Evolutionary conservation across 1,140 invertebrate genomes (phyloP).

Genomic region (Latrodectus geometricus): DNA sequence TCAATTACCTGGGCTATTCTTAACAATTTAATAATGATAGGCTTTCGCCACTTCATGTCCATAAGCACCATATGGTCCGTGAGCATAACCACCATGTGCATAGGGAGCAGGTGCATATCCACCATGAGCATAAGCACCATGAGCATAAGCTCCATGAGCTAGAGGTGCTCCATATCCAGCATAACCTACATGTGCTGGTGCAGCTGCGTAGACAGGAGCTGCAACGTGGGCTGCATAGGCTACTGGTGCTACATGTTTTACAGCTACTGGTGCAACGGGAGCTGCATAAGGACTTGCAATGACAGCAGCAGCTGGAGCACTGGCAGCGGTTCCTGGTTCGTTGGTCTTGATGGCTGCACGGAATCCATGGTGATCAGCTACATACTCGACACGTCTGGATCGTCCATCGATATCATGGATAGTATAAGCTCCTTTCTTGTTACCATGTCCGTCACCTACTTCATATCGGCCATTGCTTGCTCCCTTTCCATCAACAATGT

Average conservation of each 20-base stretch:
- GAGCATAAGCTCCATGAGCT: slow-evolving; percentile 7
- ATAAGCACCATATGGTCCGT: slow-evolving; percentile 43
- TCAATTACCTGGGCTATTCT: neutral
- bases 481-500: neutral
- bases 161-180: neutral
- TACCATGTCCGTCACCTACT: slow-evolving; percentile 63
- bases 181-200: slow-evolving; percentile 39
- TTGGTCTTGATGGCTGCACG: slow-evolving; percentile 57
- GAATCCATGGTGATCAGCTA: slow-evolving; percentile 63
- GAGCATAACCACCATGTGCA: slow-evolving; percentile 38
- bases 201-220: slow-evolving; percentile 44
- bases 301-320: slow-evolving; percentile 52
- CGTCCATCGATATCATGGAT: slow-evolving; percentile 63
- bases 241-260: slow-evolving; percentile 30
- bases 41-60: slow-evolving; percentile 6
- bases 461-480: slow-evolving; percentile 62
- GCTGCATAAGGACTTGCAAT: slow-evolving; percentile 40
- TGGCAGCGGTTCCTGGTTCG: slow-evolving; percentile 56
- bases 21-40: slow-evolving; percentile 4
- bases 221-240: slow-evolving; percentile 40
- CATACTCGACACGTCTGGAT: slow-evolving; percentile 60
- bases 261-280: slow-evolving; percentile 34
- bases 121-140: slow-evolving; percentile 38
- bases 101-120: slow-evolving; percentile 31
- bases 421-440: slow-evolving; percentile 63